phyloP scores from a whole-genome alignment of 2,888 invertebrate species.

The Tetragonula carbonaria region DNA sequence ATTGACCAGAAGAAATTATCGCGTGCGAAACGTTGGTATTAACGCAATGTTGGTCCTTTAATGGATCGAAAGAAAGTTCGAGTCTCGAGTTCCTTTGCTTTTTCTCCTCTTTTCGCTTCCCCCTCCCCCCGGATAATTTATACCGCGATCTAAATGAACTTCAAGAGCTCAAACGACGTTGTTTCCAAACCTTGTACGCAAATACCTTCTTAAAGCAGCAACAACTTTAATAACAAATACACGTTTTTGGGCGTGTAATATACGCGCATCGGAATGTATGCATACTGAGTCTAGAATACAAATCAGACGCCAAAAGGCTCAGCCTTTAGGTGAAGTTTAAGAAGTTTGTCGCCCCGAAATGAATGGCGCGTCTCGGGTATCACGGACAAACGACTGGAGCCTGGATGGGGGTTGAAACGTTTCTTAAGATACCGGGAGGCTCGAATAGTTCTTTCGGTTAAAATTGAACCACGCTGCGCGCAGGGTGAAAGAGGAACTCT shows the following conservation, averaged over 20 bases:
- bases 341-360: slow-evolving; percentile 47
- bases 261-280: slow-evolving; percentile 48
- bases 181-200: neutral
- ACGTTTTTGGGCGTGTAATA: slow-evolving; percentile 29
- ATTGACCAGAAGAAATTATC: no score
- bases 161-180: slow-evolving; percentile 3
- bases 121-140: neutral
- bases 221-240: slow-evolving; percentile 53
- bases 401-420: neutral
- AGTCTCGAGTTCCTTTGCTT: no score
- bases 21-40: no score
- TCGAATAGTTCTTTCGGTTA: slow-evolving; percentile 28
- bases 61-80: no score
- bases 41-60: no score
- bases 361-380: slow-evolving; percentile 42
- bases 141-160: neutral
- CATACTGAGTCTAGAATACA: slow-evolving; percentile 54
- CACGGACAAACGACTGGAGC: slow-evolving; percentile 21
- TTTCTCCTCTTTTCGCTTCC: neutral
- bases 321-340: slow-evolving; percentile 41
- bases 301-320: slow-evolving; percentile 47
- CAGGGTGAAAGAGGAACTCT: neutral
- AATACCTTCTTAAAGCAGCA: slow-evolving; percentile 42
- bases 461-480: neutral
- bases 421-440: slow-evolving; percentile 5